phyloP scores from a whole-genome alignment of 2,888 invertebrate genomes.

The Epirrita christyi region DNA sequence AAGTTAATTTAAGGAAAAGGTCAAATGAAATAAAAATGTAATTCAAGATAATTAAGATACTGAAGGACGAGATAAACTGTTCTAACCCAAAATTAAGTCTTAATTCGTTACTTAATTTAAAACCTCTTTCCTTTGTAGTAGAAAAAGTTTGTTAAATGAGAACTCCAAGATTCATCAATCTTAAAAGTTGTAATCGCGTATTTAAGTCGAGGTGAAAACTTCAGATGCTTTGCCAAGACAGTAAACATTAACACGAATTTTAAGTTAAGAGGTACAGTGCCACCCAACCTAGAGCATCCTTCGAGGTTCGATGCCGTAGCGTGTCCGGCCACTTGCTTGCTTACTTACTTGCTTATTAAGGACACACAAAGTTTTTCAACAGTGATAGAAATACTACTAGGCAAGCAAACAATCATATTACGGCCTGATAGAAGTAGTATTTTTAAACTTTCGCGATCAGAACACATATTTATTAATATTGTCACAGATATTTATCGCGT shows the following conservation, averaged over 20 bases:
- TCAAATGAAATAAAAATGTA: conserved; percentile 17
- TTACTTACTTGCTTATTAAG: too few relatives aligned
- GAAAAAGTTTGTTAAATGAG: conserved; percentile 53
- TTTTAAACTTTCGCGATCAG: too few relatives aligned
- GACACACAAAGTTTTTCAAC: too few relatives aligned
- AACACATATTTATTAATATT: too few relatives aligned
- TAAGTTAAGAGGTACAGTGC: conserved; percentile 31
- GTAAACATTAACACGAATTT: conserved; percentile 43
- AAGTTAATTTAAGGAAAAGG: conserved; percentile 7
- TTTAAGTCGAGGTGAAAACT: conserved; percentile 50
- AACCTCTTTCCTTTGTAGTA: conserved; percentile 44
- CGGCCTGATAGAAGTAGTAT: too few relatives aligned
- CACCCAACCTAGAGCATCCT: too few relatives aligned
- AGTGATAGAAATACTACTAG: too few relatives aligned
- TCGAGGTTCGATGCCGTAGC: too few relatives aligned
- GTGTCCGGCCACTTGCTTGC: too few relatives aligned
- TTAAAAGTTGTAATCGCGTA: conserved; percentile 70
- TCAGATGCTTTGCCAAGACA: conserved; percentile 32
- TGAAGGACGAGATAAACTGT: conserved; percentile 41
- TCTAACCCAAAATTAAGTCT: conserved; percentile 45
- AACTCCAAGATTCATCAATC: conserved; percentile 67
- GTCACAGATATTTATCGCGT: too few relatives aligned
- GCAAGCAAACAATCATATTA: too few relatives aligned
- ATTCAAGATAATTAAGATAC: conserved; percentile 41
- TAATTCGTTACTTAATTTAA: conserved; percentile 52